Evolutionary conservation across 2,797 vertebrate genomes (phyloP).

Genomic region (Gastrophryne carolinensis): DNA sequence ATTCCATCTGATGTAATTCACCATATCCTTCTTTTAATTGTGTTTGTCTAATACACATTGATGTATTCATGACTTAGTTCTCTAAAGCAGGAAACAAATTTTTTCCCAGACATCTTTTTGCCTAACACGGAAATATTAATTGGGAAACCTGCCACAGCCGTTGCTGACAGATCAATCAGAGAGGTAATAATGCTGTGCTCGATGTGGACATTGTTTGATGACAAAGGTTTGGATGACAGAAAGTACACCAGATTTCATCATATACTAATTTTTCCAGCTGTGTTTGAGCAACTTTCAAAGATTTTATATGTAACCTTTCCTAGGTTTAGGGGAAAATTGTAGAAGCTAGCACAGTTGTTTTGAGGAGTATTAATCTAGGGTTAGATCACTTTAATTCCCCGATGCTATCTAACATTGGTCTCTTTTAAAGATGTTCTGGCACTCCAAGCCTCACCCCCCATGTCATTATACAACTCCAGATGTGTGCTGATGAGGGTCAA

Average conservation of each 20-base stretch:
- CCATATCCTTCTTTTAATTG: too few species aligned
- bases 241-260: conserved; percentile 42
- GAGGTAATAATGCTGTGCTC: conserved; percentile 26
- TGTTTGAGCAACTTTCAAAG: conserved; percentile 35
- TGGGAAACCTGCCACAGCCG: conserved; percentile 32
- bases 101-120: conserved; percentile 13
- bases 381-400: too few species aligned
- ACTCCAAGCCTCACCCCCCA: too few species aligned
- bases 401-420: too few species aligned
- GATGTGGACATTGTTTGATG: conserved; percentile 30
- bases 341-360: too few species aligned
- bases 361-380: too few species aligned
- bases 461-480: too few species aligned
- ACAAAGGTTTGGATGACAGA: conserved; percentile 36
- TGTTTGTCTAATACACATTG: not conserved
- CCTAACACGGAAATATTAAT: conserved; percentile 24
- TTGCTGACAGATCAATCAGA: conserved; percentile 46
- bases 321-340: too few species aligned
- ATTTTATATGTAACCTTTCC: conserved; percentile 11
- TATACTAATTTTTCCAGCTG: conserved; percentile 35
- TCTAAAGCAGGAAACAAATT: not conserved
- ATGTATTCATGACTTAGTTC: not conserved
- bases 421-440: too few species aligned
- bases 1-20: too few species aligned
- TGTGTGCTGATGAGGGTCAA: too few species aligned